Conservation (phyloP, 2,797 vertebrate species). For the Acridotheres tristis region DNA sequence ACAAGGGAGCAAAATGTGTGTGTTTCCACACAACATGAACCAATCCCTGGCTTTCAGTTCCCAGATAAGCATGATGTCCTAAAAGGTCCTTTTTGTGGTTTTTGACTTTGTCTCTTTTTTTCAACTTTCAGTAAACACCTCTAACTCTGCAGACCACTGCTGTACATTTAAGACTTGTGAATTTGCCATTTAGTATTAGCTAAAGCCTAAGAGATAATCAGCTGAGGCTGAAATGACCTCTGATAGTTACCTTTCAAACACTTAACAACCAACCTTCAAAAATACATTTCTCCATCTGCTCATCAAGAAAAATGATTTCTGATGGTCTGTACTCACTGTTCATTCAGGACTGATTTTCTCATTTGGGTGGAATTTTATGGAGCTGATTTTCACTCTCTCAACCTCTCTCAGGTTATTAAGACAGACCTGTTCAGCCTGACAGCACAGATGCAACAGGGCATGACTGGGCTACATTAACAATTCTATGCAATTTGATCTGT, state of each 20-base stretch:
- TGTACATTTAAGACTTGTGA: not conserved
- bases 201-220: constrained; percentile 27
- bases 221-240: constrained; percentile 14
- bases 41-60: not conserved
- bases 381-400: constrained; percentile 9
- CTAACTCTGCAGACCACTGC: not conserved
- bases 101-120: not conserved
- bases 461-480: not conserved
- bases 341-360: constrained; percentile 36
- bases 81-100: not conserved
- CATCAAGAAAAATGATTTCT: constrained; percentile 53
- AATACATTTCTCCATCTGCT: constrained; percentile 25
- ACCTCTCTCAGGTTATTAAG: not conserved
- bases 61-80: not conserved
- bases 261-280: constrained; percentile 17
- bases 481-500: not conserved
- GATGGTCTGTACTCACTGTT: constrained; percentile 17
- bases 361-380: constrained; percentile 28
- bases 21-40: not conserved
- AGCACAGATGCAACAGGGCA: not conserved
- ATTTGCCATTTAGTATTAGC: not conserved
- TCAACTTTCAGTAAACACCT: not conserved
- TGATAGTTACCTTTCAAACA: constrained; percentile 49
- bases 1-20: not conserved
- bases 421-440: not conserved